phyloP scores from a whole-genome alignment of 2,888 invertebrate species.

The Isotomurus palustris region DNA sequence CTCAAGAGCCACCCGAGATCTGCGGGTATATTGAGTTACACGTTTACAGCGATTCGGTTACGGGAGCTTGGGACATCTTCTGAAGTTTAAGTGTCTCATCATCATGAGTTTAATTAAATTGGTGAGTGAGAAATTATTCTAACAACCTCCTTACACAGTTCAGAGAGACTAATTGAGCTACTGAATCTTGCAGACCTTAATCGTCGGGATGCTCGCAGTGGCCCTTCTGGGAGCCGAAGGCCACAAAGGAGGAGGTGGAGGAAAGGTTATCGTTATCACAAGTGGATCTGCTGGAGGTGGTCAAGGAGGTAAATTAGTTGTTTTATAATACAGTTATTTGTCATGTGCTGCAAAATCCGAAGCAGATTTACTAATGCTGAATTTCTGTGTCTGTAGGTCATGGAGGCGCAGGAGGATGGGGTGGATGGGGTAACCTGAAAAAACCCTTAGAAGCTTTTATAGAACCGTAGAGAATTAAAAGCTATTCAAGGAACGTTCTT shows the following conservation, averaged over 20 bases:
- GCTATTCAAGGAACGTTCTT: not conserved
- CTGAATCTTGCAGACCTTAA: not conserved
- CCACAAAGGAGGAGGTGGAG: slow-evolving; percentile 17
- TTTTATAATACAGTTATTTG: not conserved
- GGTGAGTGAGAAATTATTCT: slow-evolving; percentile 1
- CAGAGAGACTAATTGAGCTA: no score
- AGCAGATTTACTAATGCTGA: no score
- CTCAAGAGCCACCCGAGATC: not conserved
- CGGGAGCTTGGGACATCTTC: no score
- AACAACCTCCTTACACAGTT: no score
- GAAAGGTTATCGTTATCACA: slow-evolving; percentile 29
- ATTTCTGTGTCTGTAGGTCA: not conserved
- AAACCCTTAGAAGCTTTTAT: not conserved
- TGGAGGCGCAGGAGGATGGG: not conserved
- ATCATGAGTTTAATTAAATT: not conserved
- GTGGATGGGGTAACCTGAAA: not conserved
- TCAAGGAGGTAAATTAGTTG: slow-evolving; percentile 15
- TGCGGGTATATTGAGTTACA: no score
- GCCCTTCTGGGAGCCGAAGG: slow-evolving; percentile 1
- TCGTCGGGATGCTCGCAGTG: not conserved
- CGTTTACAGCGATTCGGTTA: no score
- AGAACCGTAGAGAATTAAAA: not conserved
- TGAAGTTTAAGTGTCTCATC: no score
- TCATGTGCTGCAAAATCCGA: not conserved
- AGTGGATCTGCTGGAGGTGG: slow-evolving; percentile 28